Base-by-base conservation (phyloP, 1,140 invertebrate species). In the Caenorhabditis remanei region DNA sequence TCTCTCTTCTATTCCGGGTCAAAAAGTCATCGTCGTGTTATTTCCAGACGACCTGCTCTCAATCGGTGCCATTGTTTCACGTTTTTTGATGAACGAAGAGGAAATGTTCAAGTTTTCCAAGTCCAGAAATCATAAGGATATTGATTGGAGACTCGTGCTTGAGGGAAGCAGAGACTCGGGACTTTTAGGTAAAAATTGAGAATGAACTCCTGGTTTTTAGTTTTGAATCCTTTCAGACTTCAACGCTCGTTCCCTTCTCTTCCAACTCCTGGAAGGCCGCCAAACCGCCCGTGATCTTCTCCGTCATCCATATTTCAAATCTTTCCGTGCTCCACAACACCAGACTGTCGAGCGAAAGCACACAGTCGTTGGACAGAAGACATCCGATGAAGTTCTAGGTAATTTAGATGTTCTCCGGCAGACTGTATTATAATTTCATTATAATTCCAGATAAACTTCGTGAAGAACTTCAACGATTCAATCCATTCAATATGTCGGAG, bases 341-440 rank as follows among this genome's bases (percentile, higher is more conserved):
- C 71, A 79, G 24, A 79, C 71, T 79, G 71, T 79, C n/a, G 71
- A 79, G 71, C n/a, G 71, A 53, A 79, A 79, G n/a, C 71, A 79
- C 40, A 79, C 71, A 8, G 71, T 79, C 4, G 71, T 79, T 50
- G 71, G 71, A 11, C 71, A 79, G 46, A 79, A 79, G 41, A 79
- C 71, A 8, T 79, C 71, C 14, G 71, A 79, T 79, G 71, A 79
- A 24, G 71, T 79, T 79, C 53, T 79, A 53, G 71, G 71, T 79
- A 79, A 79, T 1, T 19, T 5, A 24, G 6, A 11, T 63, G 14
- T 58, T 58, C 24, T 40, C 61, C 61, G 1, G 53, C n/a, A 24
- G 4, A 53, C 50, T 53, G 7, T 50, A 3, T 40, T 5, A 0
- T 3, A 11, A 41, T 40, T 40, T 1, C 32, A 79, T 53, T 5